These are phyloP conservation scores for Shinisaurus crocodilurus DNA, from an alignment of 2,113 vertebrate genomes.

Conservation along the genomic window DNA sequence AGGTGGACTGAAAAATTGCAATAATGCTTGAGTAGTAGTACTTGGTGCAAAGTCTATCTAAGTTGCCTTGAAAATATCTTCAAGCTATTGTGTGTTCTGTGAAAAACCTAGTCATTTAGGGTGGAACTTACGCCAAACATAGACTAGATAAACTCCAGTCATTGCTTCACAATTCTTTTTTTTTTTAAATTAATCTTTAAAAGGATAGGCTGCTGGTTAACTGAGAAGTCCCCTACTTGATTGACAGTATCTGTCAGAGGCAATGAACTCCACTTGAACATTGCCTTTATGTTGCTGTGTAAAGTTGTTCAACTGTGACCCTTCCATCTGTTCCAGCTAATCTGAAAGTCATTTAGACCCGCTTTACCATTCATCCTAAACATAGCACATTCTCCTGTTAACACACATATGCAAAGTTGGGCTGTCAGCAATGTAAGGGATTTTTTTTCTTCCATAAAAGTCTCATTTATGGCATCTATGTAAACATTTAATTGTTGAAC, in stretches of 20 bases:
- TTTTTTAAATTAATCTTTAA: slow-evolving; percentile 76
- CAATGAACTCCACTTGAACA: slow-evolving; percentile 89
- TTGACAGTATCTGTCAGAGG: slow-evolving; percentile 90
- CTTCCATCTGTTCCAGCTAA: slow-evolving; percentile 93
- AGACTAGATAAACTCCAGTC: slow-evolving; percentile 76
- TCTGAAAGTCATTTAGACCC: slow-evolving; percentile 89
- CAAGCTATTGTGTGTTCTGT: slow-evolving; percentile 36
- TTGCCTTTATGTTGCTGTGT: slow-evolving; percentile 89
- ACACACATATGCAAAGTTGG: slow-evolving; percentile 84
- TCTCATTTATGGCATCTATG: slow-evolving; percentile 79
- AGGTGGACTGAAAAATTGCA: slow-evolving; percentile 11
- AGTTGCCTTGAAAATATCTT: slow-evolving; percentile 37
- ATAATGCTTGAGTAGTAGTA: slow-evolving; percentile 2
- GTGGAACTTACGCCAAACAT: slow-evolving; percentile 59
- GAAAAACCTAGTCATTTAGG: slow-evolving; percentile 37
- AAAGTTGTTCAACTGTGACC: slow-evolving; percentile 93
- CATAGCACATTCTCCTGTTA: slow-evolving; percentile 83
- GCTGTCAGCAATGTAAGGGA: slow-evolving; percentile 76
- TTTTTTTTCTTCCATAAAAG: slow-evolving; percentile 44
- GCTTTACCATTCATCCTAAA: slow-evolving; percentile 80
- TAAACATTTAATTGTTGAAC: slow-evolving; percentile 54
- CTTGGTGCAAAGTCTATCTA: slow-evolving; percentile 8
- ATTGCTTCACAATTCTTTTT: slow-evolving; percentile 69
- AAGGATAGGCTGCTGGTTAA: slow-evolving; percentile 77
- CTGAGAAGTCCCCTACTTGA: slow-evolving; percentile 78